A percentile compares a stretch with the other conserved stretches of the same genome.
Conservation (phyloP, 2,888 invertebrate species). For the Phania funesta region DNA sequence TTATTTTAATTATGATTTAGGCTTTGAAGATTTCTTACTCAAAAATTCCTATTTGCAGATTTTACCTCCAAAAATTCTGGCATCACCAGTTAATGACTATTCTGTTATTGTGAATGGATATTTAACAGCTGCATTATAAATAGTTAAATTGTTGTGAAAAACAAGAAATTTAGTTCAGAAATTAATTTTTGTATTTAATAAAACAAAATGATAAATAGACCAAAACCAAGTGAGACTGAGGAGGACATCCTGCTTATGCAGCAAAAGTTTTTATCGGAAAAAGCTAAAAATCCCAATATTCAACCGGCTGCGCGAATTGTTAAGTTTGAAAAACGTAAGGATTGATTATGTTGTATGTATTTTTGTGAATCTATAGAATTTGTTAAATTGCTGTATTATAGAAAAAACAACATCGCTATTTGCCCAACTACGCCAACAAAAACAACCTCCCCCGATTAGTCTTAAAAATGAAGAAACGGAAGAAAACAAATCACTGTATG, state of each 20-base stretch:
- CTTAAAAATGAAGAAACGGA: not conserved
- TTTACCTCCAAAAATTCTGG: too few species aligned
- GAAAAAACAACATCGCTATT: conserved; percentile 76
- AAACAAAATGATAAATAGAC: conserved; percentile 80
- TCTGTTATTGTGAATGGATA: conserved; percentile 8
- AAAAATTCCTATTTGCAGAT: too few species aligned
- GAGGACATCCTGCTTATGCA: conserved; percentile 88
- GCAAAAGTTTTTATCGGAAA: conserved; percentile 84
- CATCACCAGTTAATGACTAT: too few species aligned
- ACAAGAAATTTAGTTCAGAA: not conserved
- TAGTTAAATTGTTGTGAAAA: not conserved
- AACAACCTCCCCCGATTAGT: not conserved
- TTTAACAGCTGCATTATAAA: not conserved
- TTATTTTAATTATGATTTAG: too few species aligned
- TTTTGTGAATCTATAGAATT: not conserved
- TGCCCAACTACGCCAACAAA: conserved; percentile 71
- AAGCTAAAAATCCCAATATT: conserved; percentile 81
- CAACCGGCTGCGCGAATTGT: conserved; percentile 84
- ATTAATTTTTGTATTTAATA: not conserved
- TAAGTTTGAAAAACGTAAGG: conserved; percentile 75
- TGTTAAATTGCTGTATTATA: conserved; percentile 53
- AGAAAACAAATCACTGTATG: conserved; percentile 63
- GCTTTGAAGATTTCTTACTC: too few species aligned
- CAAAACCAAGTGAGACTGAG: conserved; percentile 86
- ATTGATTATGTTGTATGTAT: not conserved